A percentile compares a stretch with the other conserved stretches of the same genome.
Evolutionary conservation across 2,888 invertebrate species (phyloP).

Genomic region (Anagyrus pseudococci): DNA sequence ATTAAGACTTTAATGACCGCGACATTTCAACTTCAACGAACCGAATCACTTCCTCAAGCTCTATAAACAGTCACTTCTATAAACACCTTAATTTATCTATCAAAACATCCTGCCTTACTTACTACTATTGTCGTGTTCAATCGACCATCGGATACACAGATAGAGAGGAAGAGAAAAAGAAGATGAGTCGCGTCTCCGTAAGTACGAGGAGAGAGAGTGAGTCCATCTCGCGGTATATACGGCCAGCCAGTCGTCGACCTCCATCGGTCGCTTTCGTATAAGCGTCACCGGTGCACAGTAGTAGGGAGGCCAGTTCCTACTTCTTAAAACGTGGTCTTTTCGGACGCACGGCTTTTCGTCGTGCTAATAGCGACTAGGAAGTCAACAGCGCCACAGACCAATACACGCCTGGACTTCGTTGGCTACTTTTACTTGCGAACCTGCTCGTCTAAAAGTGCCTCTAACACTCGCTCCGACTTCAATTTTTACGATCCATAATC

Average conservation of each 20-base stretch:
- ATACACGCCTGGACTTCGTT: not conserved
- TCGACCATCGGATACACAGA: too few relatives aligned
- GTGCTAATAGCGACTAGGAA: not conserved
- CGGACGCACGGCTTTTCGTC: constrained; percentile 41
- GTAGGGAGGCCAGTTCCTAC: constrained; percentile 53
- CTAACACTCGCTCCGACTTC: not conserved
- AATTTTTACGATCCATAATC: not conserved
- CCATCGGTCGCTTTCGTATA: constrained; percentile 48
- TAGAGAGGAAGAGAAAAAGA: not conserved
- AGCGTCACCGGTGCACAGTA: not conserved
- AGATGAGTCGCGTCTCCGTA: too few relatives aligned
- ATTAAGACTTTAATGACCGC: too few relatives aligned
- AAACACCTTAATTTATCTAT: not conserved
- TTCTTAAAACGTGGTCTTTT: constrained; percentile 56
- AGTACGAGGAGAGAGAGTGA: constrained; percentile 1
- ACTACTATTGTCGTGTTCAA: not conserved
- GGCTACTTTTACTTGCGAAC: constrained; percentile 12
- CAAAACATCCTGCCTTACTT: not conserved
- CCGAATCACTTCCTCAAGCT: too few relatives aligned
- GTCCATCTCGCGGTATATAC: not conserved
- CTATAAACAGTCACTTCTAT: not conserved
- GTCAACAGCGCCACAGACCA: not conserved
- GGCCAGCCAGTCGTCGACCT: constrained; percentile 49
- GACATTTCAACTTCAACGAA: too few relatives aligned
- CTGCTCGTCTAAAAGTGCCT: not conserved